Evolutionary conservation across 2,113 vertebrate genomes (phyloP), one percentile per base, ranked within the genome.

Genomic region (Anolis carolinensis): DNA sequence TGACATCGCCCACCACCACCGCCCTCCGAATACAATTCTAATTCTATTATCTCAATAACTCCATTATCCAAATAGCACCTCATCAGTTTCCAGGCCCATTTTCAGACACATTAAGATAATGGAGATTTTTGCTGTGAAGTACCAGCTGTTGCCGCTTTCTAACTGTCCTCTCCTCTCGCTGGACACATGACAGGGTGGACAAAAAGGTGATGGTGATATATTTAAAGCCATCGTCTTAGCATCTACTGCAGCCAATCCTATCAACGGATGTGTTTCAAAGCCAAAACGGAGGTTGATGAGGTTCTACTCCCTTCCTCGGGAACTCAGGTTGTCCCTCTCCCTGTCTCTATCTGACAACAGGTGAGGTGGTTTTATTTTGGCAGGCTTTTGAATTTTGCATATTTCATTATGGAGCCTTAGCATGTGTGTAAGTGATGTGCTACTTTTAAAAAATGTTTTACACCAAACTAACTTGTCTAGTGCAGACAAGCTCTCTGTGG

Each of bases 1-100:
- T 88, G 92, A 89, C 91, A 88, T 79, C 55, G 82, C 83, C 8
- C 89, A 75, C 89, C 55, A 13, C 90, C 89, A 87, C 86, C 11
- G 21, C 63, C 87, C 59, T 1, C 0, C 9, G 82, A 91, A 85
- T 50, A 68, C 0, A 4, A 91, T 83, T 85, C 59, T 93, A 90
- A 95, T 95, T 94, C 81, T 87, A 94, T 94, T 92, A 94, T 65
- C 87, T 89, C 92, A 88, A 82, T 2, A 86, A 83, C 89, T 91
- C 87, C 90, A 87, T 93, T 91, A 89, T 72, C 90, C 86, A 86
- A 88, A 91, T 0, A 91, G 88, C 77, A 85, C 88, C 82, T 87
- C 0, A 0, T 75, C 88, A 88, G 88, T n/a, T 84, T 88, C 78
- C 88, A 0, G 0, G 13, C 62, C 78, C 89, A 23, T 87, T 78